Evolutionary conservation across 2,888 invertebrate genomes (phyloP).

Genomic region (Ochropleura leucogaster): DNA sequence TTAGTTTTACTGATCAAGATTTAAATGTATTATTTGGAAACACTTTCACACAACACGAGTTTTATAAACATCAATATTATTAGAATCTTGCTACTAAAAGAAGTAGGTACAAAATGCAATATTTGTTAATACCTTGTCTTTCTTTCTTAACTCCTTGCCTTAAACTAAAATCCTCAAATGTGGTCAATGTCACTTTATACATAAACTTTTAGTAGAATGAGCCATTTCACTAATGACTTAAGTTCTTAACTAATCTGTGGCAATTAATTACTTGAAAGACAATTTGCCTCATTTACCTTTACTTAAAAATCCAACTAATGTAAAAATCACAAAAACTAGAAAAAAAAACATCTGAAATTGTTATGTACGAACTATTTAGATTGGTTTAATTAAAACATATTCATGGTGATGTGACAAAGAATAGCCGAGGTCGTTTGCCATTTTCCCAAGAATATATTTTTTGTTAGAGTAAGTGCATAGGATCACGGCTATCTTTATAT

Average conservation of each 20-base stretch:
- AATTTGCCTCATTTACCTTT: too few relatives aligned
- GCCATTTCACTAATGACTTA: not conserved
- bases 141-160: not conserved
- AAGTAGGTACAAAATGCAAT: not conserved
- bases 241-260: slow-evolving; percentile 16
- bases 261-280: not conserved
- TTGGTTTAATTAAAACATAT: too few relatives aligned
- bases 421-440: too few relatives aligned
- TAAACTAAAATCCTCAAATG: not conserved
- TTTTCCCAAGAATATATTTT: too few relatives aligned
- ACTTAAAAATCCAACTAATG: too few relatives aligned
- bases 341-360: too few relatives aligned
- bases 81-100: too few relatives aligned
- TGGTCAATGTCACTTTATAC: not conserved
- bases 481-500: too few relatives aligned
- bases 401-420: too few relatives aligned
- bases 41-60: not conserved
- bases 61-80: not conserved
- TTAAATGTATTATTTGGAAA: not conserved
- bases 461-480: too few relatives aligned
- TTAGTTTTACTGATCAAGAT: not conserved
- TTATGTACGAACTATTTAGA: too few relatives aligned
- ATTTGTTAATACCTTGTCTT: not conserved
- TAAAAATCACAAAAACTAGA: too few relatives aligned
- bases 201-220: not conserved